Evolutionary conservation across 2,888 invertebrate species (phyloP).

Genomic region (Temnothorax rugatulus): DNA sequence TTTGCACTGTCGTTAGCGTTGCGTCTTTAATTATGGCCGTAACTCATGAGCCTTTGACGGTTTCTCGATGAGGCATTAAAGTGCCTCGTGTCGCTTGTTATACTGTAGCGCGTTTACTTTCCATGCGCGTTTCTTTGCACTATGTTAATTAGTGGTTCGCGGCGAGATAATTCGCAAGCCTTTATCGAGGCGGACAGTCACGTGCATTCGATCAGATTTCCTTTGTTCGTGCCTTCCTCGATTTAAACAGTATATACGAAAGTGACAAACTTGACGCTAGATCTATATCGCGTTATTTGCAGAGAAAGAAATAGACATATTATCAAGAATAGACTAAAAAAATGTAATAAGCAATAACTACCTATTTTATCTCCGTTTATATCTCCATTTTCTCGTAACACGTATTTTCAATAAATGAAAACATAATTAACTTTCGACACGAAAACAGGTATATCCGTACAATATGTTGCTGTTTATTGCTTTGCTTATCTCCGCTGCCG

Average conservation of each 20-base stretch:
- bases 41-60: conserved; percentile 43
- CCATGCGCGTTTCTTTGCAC: conserved; percentile 17
- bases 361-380: background rate
- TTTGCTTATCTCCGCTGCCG: background rate
- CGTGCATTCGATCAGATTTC: conserved; percentile 40
- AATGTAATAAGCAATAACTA: background rate
- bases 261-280: background rate
- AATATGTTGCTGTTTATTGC: background rate
- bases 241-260: background rate
- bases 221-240: background rate
- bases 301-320: background rate
- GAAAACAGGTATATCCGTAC: background rate
- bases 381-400: background rate
- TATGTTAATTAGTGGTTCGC: conserved; percentile 40
- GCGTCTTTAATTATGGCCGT: conserved; percentile 48
- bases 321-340: background rate
- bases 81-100: conserved; percentile 21
- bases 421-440: background rate
- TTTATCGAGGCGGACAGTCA: conserved; percentile 31
- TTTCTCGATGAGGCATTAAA: conserved; percentile 42
- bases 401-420: background rate
- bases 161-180: background rate
- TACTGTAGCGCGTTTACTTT: conserved; percentile 22
- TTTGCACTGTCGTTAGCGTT: conserved; percentile 32
- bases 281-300: background rate